Conservation (phyloP, 2,113 vertebrate genomes). For the Cavia porcellus region DNA sequence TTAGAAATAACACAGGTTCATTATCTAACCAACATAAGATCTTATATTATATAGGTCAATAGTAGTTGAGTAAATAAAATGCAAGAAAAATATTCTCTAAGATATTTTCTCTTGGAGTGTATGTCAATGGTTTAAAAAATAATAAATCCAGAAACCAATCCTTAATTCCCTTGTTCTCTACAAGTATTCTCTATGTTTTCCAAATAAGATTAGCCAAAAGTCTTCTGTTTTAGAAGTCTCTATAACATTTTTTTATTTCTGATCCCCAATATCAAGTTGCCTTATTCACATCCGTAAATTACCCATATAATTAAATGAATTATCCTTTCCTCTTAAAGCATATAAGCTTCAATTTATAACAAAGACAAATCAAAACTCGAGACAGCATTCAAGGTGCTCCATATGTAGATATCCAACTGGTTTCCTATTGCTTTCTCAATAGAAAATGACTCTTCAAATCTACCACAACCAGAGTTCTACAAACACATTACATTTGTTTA, state of each 20-base stretch:
- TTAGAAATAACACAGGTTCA: neutral
- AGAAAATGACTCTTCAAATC: neutral
- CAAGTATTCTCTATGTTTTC: neutral
- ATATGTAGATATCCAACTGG: neutral
- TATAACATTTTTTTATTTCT: neutral
- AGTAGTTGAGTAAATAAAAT: neutral
- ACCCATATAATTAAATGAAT: neutral
- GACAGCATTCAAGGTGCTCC: neutral
- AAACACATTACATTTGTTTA: neutral
- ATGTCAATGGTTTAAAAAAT: neutral
- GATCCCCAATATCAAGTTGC: neutral
- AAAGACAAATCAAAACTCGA: neutral
- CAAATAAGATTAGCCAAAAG: slow-evolving; percentile 4
- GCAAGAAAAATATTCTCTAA: neutral
- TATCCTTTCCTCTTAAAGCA: neutral
- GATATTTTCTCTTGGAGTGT: neutral
- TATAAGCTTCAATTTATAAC: neutral
- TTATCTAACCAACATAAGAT: neutral
- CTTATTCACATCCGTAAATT: neutral
- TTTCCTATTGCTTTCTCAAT: neutral
- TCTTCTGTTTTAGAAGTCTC: neutral
- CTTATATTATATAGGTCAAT: neutral
- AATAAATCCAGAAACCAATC: neutral
- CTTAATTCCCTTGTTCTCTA: neutral
- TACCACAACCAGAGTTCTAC: neutral